Base-by-base conservation (phyloP, 2,888 invertebrate genomes). In the Chrysolina oricalcia region DNA sequence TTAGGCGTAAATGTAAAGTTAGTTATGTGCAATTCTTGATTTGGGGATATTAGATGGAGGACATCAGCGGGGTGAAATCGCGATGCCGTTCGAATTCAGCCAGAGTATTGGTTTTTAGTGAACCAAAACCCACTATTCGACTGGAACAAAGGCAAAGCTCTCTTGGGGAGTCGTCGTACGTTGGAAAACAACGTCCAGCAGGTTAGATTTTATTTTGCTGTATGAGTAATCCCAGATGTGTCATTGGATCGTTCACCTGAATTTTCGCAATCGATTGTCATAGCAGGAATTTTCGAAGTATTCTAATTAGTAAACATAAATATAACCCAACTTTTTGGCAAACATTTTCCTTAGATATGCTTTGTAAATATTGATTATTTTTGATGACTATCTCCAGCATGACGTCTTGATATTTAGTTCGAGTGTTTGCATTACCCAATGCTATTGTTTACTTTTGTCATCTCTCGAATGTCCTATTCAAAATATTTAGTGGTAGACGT, bases 81-180 rank as follows among this genome's bases (percentile, higher is more conserved):
- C 85, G 87, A 84, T 84, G 83, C 78, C 87, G 88, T 84, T 88
- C 87, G 78, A 88, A 94, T 89, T 94, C 94, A 78, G 95, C 94
- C 71, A 91, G 95, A 87, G 94, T 94, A 82, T 91, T 95, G 83
- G 91, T 94, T 83, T 95, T 95, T 87, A 94, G 95, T 88, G 94
- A 95, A 89, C 91, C 92, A 92, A 78, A 81, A 70, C 78, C 80
- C 66, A 80, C 78, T 70, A 79, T 78, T 73, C 80, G 78, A 72
- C 78, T 81, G 75, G 83, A 83, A 70, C 82, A 88, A 78, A 83
- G 84, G 77, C 80, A 83, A 80, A 84, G 84, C 75, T 81, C 75
- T 71, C 74, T 78, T 75, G 62, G 74, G 62, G 78, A 78, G 71
- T 75, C 76, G 46, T 77, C 76, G 70, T 75, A 70, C 48, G 74